Base-by-base conservation (phyloP, 2,888 invertebrate genomes). In the Drosophila nr. medialis region DNA sequence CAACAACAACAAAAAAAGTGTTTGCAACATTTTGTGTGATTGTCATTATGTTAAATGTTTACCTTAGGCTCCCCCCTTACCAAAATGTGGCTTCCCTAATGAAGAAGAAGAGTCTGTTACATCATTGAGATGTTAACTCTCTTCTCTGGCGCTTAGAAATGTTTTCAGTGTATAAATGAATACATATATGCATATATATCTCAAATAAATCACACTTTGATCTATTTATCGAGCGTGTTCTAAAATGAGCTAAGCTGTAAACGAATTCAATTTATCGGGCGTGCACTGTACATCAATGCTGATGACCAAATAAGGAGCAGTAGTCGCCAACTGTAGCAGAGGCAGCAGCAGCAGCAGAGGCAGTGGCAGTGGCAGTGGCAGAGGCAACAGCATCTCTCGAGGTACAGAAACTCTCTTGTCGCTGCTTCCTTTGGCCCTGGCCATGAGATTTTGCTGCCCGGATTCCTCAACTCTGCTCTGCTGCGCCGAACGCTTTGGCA, bases 361-460 rank as follows among this genome's bases (percentile, higher is more conserved):
- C 24, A 24, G 38, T 0, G 36, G 7, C 36, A 36, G 36, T 0
- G 15, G 36, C 38, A 38, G 18, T 38, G 38, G 18, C 38, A 18
- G 15, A 18, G 10, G 8, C 51, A 24, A 5, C 40, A 42, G 21
- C 30, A 40, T 29, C 15, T 30, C 30, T 13, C 24, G 36, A 61
- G 66, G 36, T 48, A 73, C 40, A 69, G 48, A 67, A 36, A 49
- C 49, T 42, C 54, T 50, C 34, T 48, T 15, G 36, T 48, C n/a
- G 36, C 32, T 32, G 45, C 21, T 58, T 72, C 40, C 48, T 49
- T 58, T 78, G 38, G 34, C 40, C 32, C 59, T 34, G 49, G 42
- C 42, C 66, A 42, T 56, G 30, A 51, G 51, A 64, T 50, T 64
- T 48, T 51, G 38, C 49, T 60, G 64, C 38, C 38, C 38, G 64